Evolutionary conservation across 2,888 invertebrate species (phyloP), one percentile per base, ranked within the genome.

Genomic region (Macrosoma leucophasiata): DNA sequence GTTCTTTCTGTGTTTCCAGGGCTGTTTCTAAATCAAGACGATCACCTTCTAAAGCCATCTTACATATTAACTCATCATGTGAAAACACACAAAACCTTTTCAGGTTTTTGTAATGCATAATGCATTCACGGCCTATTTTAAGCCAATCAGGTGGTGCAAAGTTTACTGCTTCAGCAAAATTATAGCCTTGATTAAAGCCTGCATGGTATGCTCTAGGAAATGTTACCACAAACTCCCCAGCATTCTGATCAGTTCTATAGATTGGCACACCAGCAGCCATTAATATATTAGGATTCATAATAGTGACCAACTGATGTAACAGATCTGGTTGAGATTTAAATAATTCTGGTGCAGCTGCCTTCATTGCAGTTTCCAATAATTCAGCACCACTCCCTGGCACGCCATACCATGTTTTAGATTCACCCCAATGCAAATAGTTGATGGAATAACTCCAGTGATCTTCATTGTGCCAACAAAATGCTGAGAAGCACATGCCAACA

Each of bases 371-470:
- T 68, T 93, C 93, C 58, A 93, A 85, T 35, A 87, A 60, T 48
- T 90, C 90, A 8, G 92, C 93, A 38, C 87, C 84, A 40, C 79
- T 77, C 4, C 91, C 91, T 21, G 91, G 90, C 10, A 92, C 90
- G 23, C 93, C 93, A 79, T 93, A 93, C 93, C 93, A 93, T 15
- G 92, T 91, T 71, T 93, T 93, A 1, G 91, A 88, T 59, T 93
- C 93, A 30, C 93, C 93, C 91, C 92, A 92, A 65, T 93, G 93
- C 53, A 92, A 77, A 62, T 92, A 93, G 63, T 93, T 93, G 41
- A 93, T 91, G 13, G 91, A 91, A 60, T 92, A 93, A 54, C 91
- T 92, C 93, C 93, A 93, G 62, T 93, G 93, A 61, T 93, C 93
- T 70, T 93, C 93, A 66, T 90, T 92, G 59, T 93, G 93, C 93